A percentile compares a stretch with the other conserved stretches of the same genome.
phyloP scores from a whole-genome alignment of 2,888 invertebrate genomes.

The Cephus runcator region DNA sequence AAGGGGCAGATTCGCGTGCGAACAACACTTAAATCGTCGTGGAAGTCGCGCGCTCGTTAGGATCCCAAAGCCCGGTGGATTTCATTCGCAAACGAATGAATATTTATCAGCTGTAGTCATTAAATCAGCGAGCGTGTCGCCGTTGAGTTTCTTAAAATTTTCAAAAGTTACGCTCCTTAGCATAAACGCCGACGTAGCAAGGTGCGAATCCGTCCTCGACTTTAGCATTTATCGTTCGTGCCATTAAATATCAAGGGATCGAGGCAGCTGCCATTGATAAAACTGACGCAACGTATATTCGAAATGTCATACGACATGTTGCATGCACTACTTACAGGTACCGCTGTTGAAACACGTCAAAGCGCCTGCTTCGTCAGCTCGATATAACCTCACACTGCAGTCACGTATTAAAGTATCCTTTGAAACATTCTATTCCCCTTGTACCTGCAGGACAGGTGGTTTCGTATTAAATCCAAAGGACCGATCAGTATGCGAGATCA shows the following conservation, averaged over 20 bases:
- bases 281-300: background rate
- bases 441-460: background rate
- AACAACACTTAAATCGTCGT: background rate
- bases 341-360: background rate
- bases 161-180: background rate
- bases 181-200: background rate
- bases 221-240: background rate
- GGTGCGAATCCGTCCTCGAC: background rate
- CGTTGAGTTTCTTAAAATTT: background rate
- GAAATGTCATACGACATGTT: background rate
- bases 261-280: background rate
- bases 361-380: background rate
- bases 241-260: background rate
- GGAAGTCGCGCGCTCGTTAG: constrained; percentile 13
- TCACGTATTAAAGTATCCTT: background rate
- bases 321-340: background rate
- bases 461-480: background rate
- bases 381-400: too few species aligned
- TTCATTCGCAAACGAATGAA: constrained; percentile 31
- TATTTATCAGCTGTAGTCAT: constrained; percentile 29
- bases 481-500: background rate
- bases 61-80: constrained; percentile 14
- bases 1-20: background rate
- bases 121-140: constrained; percentile 18
- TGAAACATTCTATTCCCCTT: background rate